Evolutionary conservation across 2,888 invertebrate genomes (phyloP).

Genomic region (Ochropleura leucogaster): DNA sequence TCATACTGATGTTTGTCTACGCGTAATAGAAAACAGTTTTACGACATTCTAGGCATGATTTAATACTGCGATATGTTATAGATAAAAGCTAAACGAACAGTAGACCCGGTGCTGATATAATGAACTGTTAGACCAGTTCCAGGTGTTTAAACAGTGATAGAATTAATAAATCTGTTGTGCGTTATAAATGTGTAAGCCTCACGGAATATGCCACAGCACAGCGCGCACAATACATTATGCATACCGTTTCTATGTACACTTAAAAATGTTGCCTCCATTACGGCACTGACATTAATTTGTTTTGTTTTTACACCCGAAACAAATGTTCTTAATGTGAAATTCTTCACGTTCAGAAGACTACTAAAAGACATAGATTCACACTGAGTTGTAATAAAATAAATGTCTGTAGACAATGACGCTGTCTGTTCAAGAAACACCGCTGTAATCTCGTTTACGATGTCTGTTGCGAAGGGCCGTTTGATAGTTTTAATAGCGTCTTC

Average conservation of each 20-base stretch:
- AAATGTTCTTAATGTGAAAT: slow-evolving; percentile 5
- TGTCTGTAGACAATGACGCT: slow-evolving; percentile 35
- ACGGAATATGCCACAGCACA: slow-evolving; percentile 57
- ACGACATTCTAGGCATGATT: slow-evolving; percentile 43
- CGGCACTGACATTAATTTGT: slow-evolving; percentile 31
- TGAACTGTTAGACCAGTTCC: slow-evolving; percentile 23
- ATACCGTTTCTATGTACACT: slow-evolving; percentile 67
- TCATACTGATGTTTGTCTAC: slow-evolving; percentile 49
- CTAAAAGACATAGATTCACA: slow-evolving; percentile 6
- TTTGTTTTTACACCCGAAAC: slow-evolving; percentile 36
- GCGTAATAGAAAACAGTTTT: slow-evolving; percentile 43
- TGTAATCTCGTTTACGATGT: slow-evolving; percentile 50
- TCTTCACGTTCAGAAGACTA: slow-evolving; percentile 5
- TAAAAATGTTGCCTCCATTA: slow-evolving; percentile 49
- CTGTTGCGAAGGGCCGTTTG: slow-evolving; percentile 29
- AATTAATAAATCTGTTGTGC: slow-evolving; percentile 42
- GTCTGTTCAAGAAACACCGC: slow-evolving; percentile 32
- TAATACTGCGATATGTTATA: slow-evolving; percentile 14
- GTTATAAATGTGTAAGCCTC: slow-evolving; percentile 58
- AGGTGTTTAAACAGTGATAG: slow-evolving; percentile 41
- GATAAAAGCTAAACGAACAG: slow-evolving; percentile 25
- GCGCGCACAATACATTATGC: slow-evolving; percentile 68
- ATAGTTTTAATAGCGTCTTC: slow-evolving; percentile 30
- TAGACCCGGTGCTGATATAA: slow-evolving; percentile 24
- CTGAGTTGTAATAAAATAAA: slow-evolving; percentile 18